Conservation (phyloP, 2,888 invertebrate genomes). For the Tachina lurida region DNA sequence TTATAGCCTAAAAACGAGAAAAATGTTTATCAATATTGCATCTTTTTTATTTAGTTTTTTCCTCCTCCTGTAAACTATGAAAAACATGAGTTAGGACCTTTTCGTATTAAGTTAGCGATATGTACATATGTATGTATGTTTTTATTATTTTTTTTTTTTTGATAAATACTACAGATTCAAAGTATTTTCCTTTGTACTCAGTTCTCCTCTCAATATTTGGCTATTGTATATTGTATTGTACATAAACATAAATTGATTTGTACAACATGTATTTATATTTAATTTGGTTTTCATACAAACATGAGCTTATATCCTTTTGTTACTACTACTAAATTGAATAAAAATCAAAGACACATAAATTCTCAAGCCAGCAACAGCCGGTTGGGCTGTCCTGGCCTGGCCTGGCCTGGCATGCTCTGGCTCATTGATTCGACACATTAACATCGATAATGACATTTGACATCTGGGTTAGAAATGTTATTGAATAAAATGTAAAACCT, state of each 20-base stretch:
- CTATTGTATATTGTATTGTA: neutral
- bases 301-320: neutral
- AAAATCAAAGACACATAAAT: constrained; percentile 12
- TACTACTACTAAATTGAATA: neutral
- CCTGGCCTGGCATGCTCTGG: neutral
- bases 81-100: too few species aligned
- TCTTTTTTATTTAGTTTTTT: too few species aligned
- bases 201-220: neutral
- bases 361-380: neutral
- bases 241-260: too few species aligned
- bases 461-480: constrained; percentile 11
- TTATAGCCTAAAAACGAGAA: too few species aligned
- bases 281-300: neutral
- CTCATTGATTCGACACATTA: constrained; percentile 8
- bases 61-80: too few species aligned
- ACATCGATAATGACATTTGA: constrained; percentile 20
- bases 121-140: too few species aligned
- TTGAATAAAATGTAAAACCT: neutral
- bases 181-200: too few species aligned
- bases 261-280: neutral
- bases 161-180: too few species aligned
- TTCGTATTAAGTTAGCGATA: too few species aligned
- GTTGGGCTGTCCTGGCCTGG: neutral
- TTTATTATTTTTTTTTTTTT: too few species aligned
- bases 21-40: too few species aligned